Base-by-base conservation (phyloP, 1,140 invertebrate genomes). In the Helicoverpa zea region DNA sequence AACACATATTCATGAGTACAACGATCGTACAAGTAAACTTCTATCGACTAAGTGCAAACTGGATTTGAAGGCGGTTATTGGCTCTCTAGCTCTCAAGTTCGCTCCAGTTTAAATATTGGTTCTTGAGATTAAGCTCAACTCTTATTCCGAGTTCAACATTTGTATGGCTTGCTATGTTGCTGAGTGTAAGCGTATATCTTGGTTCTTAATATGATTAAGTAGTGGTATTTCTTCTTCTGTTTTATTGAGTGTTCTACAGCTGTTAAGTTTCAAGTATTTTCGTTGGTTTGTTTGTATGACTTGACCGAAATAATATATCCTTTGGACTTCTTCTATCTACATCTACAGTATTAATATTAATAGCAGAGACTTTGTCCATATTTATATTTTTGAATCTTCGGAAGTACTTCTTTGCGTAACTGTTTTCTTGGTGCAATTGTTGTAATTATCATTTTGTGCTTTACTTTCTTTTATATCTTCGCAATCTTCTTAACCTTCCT, bases 61-160 rank as follows among this genome's bases (percentile, higher is more conserved):
- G 11, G 13, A 66, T 66, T 14, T 18, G 35, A 35, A 47, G 14
- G 35, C 35, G 43, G 63, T 66, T 66, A 66, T 66, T 66, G 30
- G 58, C 58, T 61, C 58, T 3, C 63, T 66, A 10, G 58, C 58
- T 61, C 58, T 11, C 63, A 47, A 66, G 63, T 66, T 66, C 63
- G 43, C 63, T 47, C 35, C 63, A 43, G 35, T 47, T 66, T 66
- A 66, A 66, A 66, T 66, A 66, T 66, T 66, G 63, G 63, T 30
- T 66, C 63, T 18, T 3, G 43, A 66, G 63, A 66, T 66, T 66
- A 47, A 66, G 10, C 35, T 66, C 16, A 47, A 18, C 35, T 66
- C 63, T 47, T 66, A 66, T 49, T 47, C 63, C 43, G 2, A 66
- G 14, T 66, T 66, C n/a, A 47, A 66, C 63, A 18, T 66, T 66